Evolutionary conservation across 2,888 invertebrate species (phyloP).

Genomic region (Eristalis pertinax): DNA sequence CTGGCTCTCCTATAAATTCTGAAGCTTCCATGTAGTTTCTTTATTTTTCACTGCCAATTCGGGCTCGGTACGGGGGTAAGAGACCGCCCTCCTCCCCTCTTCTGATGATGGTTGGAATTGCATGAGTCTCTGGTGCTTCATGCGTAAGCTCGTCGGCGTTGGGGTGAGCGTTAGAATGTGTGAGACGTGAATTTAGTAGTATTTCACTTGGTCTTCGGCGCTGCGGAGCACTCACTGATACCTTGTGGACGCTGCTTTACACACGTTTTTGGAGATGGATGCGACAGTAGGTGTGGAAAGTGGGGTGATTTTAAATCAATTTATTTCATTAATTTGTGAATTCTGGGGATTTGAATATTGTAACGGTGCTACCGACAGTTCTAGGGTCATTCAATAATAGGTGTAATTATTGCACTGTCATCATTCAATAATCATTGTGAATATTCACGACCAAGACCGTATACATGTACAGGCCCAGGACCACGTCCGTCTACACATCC

Average conservation of each 20-base stretch:
- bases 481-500: too few relatives aligned
- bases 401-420: too few relatives aligned
- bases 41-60: not conserved
- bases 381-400: too few relatives aligned
- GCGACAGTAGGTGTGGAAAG: not conserved
- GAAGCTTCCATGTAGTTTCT: constrained; percentile 17
- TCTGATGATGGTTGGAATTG: constrained; percentile 33
- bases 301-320: too few relatives aligned
- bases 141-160: not conserved
- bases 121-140: not conserved
- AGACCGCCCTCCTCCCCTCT: not conserved
- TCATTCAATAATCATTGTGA: too few relatives aligned
- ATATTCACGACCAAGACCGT: too few relatives aligned
- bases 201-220: not conserved
- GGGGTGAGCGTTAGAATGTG: not conserved
- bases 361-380: too few relatives aligned
- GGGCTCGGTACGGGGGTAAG: not conserved
- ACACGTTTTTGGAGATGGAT: not conserved
- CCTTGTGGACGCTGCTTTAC: not conserved
- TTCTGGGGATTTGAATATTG: too few relatives aligned
- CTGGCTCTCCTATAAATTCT: constrained; percentile 41
- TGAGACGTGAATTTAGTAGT: not conserved
- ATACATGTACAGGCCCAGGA: too few relatives aligned
- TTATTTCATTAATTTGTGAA: too few relatives aligned
- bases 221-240: not conserved